Base-by-base conservation (phyloP, 2,888 invertebrate species). In the Matsumyia berberina region DNA sequence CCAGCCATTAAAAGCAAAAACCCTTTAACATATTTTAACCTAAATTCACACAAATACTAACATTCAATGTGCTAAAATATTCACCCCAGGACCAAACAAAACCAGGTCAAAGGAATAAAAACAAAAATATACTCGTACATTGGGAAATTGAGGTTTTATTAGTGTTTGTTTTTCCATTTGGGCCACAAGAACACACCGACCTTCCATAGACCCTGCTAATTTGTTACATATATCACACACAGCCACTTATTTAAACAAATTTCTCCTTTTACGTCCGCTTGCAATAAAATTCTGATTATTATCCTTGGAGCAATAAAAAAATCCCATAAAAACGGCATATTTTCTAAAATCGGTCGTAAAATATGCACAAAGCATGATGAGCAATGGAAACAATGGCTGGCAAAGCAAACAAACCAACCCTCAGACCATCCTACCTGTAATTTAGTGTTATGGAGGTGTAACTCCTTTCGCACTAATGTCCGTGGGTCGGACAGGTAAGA, bases 391-490 rank as follows among this genome's bases (percentile, higher is more conserved):
- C 80, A 80, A 80, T 81, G 12, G 46, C 8, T 33, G n/a, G n/a
- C 35, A 42, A 79, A 83, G 79, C 83, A 83, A 83, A 83, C 83
- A 83, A 83, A 83, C 62, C 83, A 76, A 53, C 85, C 85, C 80
- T 76, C 74, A 39, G 69, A 53, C 58, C 46, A 44, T 66, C 80
- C 76, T 74, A 85, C 80, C 85, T 80, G 80, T 42, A 33, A 12
- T 35, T 46, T 51, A 57, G 67, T 83, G 74, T 70, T 74, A 67
- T 53, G 58, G 33, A 76, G 85, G 85, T 76, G 85, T 85, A 76
- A 85, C 80, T 85, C 85, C 74, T 85, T 85, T 85, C 74, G 80
- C 70, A 69, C 80, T 85, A 76, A 80, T 76, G 19, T 29, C 60
- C 12, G 24, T 24, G 4, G n/a, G 17, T 29, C 29, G 44, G 37